A percentile compares a stretch with the other conserved stretches of the same genome.
Evolutionary conservation across 2,888 invertebrate species (phyloP).

Genomic region (Cataglyphis cursor): DNA sequence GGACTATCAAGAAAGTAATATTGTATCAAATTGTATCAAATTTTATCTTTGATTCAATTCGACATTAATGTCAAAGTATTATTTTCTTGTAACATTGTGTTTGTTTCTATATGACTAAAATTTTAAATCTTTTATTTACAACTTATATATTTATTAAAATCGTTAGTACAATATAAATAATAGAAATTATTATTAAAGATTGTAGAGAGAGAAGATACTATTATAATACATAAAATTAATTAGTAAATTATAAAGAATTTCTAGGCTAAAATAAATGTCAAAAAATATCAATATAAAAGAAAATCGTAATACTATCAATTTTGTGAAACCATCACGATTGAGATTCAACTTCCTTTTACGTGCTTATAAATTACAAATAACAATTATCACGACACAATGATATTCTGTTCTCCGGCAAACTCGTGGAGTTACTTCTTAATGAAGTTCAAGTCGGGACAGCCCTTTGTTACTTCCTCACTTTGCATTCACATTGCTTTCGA

Average conservation of each 20-base stretch:
- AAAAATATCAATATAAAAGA: not conserved
- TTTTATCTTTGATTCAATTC: no score
- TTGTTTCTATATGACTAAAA: not conserved
- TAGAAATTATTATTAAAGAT: not conserved
- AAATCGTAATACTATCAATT: not conserved
- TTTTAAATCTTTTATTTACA: not conserved
- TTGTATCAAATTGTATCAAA: not conserved
- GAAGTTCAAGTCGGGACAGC: constrained; percentile 22
- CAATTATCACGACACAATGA: constrained; percentile 36
- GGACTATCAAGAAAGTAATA: not conserved
- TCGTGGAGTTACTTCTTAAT: constrained; percentile 41
- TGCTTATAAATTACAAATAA: constrained; percentile 8
- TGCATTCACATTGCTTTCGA: constrained; percentile 20
- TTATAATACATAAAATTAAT: not conserved
- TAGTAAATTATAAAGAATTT: not conserved
- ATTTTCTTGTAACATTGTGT: not conserved
- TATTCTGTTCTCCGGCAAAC: constrained; percentile 31
- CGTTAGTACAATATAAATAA: not conserved
- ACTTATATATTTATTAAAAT: not conserved
- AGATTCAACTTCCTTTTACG: not conserved
- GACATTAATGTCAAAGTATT: not conserved
- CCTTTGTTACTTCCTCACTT: constrained; percentile 47
- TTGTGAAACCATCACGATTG: constrained; percentile 14
- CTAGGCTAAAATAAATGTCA: not conserved
- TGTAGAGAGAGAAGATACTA: not conserved